Base-by-base conservation (phyloP, 2,888 invertebrate genomes). In the Drosophila barbarae region DNA sequence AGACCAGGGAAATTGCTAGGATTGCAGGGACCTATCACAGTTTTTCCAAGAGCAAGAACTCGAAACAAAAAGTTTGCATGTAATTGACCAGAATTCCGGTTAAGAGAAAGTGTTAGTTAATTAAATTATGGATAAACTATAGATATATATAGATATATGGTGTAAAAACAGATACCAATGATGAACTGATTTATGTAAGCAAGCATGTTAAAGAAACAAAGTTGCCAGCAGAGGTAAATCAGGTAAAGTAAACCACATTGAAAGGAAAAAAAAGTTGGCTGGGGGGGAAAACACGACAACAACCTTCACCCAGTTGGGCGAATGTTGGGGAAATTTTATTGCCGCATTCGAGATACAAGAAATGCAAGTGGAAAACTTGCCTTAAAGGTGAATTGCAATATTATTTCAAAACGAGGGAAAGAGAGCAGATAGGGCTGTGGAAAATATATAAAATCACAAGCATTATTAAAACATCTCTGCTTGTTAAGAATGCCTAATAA, bases 301-400 rank as follows among this genome's bases (percentile, higher is more conserved):
- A 82, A 76, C 81, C 81, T 81, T 81, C 81, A 81, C 81, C 81
- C 82, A 84, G 73, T 84, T 80, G 77, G 50, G 35, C 15, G 56
- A 69, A 64, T 63, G 66, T 63, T 76, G 61, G 54, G 60, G 66
- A 53, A 58, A 65, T 71, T 69, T 69, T 66, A 72, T 72, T 81
- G 84, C 72, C 71, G 51, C 69, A 71, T 72, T 82, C 64, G 67
- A 58, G 58, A 58, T 42, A 36, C 30, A 32, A 30, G 18, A 47
- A 41, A 41, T 13, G 7, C 47, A 50, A 50, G 42, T 44, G 50
- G 42, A 38, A 50, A 44, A 63, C 64, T 63, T 44, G 61, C 42
- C 63, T 44, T 32, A 34, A 28, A 63, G 50, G 64, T 51, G 32
- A 59, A 46, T 46, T 44, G 38, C 15, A 39, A 39, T 26, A 18